Base-by-base conservation (phyloP, 2,797 vertebrate genomes). In the Sibirionetta formosa region DNA sequence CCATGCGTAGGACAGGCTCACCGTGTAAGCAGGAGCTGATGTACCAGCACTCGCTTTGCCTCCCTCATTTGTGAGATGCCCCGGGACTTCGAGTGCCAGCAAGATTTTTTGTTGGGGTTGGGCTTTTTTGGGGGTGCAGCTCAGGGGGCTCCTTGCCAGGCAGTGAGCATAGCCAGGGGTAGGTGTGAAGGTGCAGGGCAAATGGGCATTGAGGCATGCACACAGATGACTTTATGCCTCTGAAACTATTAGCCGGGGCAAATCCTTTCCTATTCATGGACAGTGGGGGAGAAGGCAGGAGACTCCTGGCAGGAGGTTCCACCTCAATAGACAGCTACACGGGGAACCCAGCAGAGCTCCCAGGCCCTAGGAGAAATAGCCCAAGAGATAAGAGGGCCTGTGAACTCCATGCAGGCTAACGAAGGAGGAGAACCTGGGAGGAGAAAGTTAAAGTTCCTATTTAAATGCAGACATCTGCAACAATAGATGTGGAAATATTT, bases 401-500 rank as follows among this genome's bases (percentile, higher is more conserved):
- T 1, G 6, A 79, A 53, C 73, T 78, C 33, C 2, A 18, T 56
- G 61, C 11, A 26, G 82, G 66, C 58, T 90, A 60, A 73, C 63
- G 87, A 71, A 63, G 42, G 44, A 80, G 68, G 53, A 44, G 77
- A 92, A 84, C 31, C 80, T 68, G 65, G 46, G 27, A 53, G 0
- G 1, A 78, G 82, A 69, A 71, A 50, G 91, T 82, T 77, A 81
- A 66, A 95, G 70, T 68, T 94, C 46, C 19, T 79, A 64, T 83
- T 92, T 85, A 86, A 94, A 92, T 65, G 70, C 53, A 91, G 90
- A 80, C n/a, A 5, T 88, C 48, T 90, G 80, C 60, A 93, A 76
- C 65, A 88, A 57, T 20, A 90, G 54, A 82, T 53, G 31, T 80
- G 66, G 51, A 76, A 89, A 76, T 38, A 50, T 56, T n/a, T n/a